A percentile compares a stretch with the other conserved stretches of the same genome.
phyloP scores from a whole-genome alignment of 2,888 invertebrate genomes.

The Melieria picta region DNA sequence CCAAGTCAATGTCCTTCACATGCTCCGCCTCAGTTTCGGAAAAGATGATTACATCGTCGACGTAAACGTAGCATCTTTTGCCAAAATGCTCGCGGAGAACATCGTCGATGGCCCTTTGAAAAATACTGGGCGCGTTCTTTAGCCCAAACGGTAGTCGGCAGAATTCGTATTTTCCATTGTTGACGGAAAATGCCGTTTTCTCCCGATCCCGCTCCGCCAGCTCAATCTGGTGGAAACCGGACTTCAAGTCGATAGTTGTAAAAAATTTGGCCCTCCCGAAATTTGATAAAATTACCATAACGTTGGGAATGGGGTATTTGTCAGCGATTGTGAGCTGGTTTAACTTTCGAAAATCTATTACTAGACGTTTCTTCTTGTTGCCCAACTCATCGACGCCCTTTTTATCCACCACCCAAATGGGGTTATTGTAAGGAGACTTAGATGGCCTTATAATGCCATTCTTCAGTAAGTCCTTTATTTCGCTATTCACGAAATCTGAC shows the following conservation, averaged over 20 bases:
- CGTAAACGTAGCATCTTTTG: neutral
- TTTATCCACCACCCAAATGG: slow-evolving; percentile 34
- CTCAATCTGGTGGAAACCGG: slow-evolving; percentile 38
- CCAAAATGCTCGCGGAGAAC: slow-evolving; percentile 34
- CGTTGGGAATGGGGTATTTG: slow-evolving; percentile 36
- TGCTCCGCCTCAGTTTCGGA: no score
- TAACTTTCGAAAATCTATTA: slow-evolving; percentile 32
- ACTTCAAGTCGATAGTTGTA: slow-evolving; percentile 29
- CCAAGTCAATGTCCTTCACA: neutral
- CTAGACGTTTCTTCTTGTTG: slow-evolving; percentile 31
- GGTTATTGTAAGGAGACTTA: slow-evolving; percentile 32
- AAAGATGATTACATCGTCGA: no score
- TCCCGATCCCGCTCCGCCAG: slow-evolving; percentile 33
- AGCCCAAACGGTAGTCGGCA: slow-evolving; percentile 34
- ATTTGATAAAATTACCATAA: slow-evolving; percentile 26
- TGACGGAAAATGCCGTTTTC: slow-evolving; percentile 30
- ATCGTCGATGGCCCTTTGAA: slow-evolving; percentile 36
- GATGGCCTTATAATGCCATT: slow-evolving; percentile 32
- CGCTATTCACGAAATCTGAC: slow-evolving; percentile 30
- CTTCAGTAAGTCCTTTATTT: slow-evolving; percentile 24
- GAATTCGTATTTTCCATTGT: slow-evolving; percentile 35
- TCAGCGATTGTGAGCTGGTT: slow-evolving; percentile 27
- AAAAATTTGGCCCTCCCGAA: slow-evolving; percentile 22
- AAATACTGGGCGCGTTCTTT: slow-evolving; percentile 36
- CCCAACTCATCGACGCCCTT: slow-evolving; percentile 29